These are phyloP conservation scores for Struthio camelus DNA, from an alignment of 2,113 vertebrate species.

Conservation along the genomic window DNA sequence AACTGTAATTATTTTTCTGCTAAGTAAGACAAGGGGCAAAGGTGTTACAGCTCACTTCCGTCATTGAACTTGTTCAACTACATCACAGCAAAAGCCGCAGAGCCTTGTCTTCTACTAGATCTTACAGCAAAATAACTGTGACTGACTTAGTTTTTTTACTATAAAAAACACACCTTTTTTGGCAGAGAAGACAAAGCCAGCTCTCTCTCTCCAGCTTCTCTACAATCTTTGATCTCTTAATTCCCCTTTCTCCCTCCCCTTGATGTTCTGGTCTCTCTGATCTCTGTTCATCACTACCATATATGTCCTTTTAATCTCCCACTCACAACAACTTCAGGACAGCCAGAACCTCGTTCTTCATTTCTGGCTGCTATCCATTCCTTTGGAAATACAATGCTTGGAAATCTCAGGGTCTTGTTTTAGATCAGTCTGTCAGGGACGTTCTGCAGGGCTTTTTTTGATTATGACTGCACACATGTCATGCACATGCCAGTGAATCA, in stretches of 20 bases:
- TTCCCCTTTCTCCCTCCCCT: constrained; percentile 46
- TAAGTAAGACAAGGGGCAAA: not conserved
- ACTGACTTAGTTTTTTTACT: not conserved
- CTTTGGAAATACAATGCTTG: not conserved
- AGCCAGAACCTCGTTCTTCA: not conserved
- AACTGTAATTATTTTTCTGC: not conserved
- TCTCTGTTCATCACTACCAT: constrained; percentile 20
- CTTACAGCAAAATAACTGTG: not conserved
- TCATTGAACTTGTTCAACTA: not conserved
- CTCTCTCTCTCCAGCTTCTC: constrained; percentile 18
- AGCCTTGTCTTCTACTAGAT: not conserved
- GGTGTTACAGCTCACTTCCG: not conserved
- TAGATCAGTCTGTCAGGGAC: not conserved
- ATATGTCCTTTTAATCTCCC: not conserved
- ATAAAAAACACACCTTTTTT: not conserved
- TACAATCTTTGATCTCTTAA: constrained; percentile 43
- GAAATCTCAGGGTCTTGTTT: not conserved
- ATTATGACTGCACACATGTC: not conserved
- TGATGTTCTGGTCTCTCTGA: constrained; percentile 34
- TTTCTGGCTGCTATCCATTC: not conserved
- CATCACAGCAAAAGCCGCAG: not conserved
- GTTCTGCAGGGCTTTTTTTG: not conserved
- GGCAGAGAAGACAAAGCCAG: not conserved
- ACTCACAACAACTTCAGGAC: not conserved
- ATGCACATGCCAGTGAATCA: not conserved